These are phyloP conservation scores for Hylomyscus alleni DNA, from an alignment of 2,797 vertebrate species.

Conservation along the genomic window DNA sequence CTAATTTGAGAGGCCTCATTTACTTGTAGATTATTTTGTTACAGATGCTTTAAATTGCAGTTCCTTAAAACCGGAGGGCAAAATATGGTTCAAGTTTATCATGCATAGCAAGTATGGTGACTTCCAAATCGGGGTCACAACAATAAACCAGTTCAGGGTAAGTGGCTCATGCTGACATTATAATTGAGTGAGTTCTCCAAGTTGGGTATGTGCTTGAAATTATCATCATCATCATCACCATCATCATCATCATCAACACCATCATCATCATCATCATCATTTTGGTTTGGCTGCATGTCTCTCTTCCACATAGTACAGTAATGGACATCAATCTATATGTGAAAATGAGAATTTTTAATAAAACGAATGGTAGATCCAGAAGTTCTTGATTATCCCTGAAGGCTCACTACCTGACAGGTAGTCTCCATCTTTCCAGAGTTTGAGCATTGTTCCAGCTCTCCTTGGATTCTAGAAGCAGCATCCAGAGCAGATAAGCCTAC, in stretches of 20 bases:
- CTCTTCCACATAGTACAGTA: neutral
- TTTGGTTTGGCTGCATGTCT: slow-evolving; percentile 26
- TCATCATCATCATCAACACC: neutral
- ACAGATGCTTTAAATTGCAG: slow-evolving; percentile 71
- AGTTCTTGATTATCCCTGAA: slow-evolving; percentile 16
- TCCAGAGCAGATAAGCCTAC: neutral
- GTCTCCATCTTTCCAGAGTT: neutral
- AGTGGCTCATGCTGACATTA: slow-evolving; percentile 47
- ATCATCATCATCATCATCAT: neutral
- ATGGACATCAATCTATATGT: neutral
- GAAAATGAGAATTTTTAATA: slow-evolving; percentile 18
- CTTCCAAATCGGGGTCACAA: slow-evolving; percentile 75
- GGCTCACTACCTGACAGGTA: neutral
- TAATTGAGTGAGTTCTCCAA: slow-evolving; percentile 64
- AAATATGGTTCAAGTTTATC: slow-evolving; percentile 73
- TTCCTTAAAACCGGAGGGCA: slow-evolving; percentile 75
- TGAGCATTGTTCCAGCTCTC: neutral
- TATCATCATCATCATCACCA: neutral
- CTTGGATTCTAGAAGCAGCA: neutral
- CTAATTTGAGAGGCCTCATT: slow-evolving; percentile 58
- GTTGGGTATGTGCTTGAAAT: slow-evolving; percentile 63
- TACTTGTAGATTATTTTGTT: slow-evolving; percentile 60
- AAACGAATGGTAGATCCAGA: slow-evolving; percentile 5
- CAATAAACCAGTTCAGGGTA: slow-evolving; percentile 66
- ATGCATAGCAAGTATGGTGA: neutral